Evolutionary conservation across 2,888 invertebrate species (phyloP), one percentile per base, ranked within the genome.

Genomic region (Sesia apiformis): DNA sequence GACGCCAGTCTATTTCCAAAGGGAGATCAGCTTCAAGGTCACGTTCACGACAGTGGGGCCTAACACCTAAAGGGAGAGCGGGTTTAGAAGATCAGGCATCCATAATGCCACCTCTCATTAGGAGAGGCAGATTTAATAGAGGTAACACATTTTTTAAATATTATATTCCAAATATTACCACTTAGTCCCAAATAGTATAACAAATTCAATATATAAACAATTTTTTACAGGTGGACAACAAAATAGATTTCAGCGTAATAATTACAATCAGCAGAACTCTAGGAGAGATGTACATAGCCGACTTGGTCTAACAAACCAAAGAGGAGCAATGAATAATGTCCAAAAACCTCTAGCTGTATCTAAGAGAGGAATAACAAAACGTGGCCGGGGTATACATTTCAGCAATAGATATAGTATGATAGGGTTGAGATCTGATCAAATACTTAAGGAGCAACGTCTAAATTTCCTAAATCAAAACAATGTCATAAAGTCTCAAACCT

Each of bases 351-450:
- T 87, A 53, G 87, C 86, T 7, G 72, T 86, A 51, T 78, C 81
- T 3, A 88, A 87, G 62, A 70, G 87, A 60, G 89, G 89, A 52
- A 84, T 89, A 55, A 74, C 85, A 5, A 89, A 89, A 67, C 72
- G 87, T 46, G 88, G 86, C n/a, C 60, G 83, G 63, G 86, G 85
- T 38, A 63, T 84, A 40, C 68, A 63, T 39, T 86, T 84, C 52
- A 73, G 73, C 55, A 85, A 84, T 58, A 79, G 75, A 67, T 87
- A 78, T 55, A 87, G 84, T 62, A 71, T 74, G 60, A 74, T 88
- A 3, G 90, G 90, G 40, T 68, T 90, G 52, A 74, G 90, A 69
- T 90, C 90, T 55, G 90, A 90, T 64, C 84, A 84, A 65, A 90
- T 90, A 52, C 62, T 89, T 4, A 76, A 78, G 60, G 79, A 87